Evolutionary conservation across 23 tunicate species (phyloP), one percentile per base, ranked within the genome.

Genomic region (Ciona savignyi): DNA sequence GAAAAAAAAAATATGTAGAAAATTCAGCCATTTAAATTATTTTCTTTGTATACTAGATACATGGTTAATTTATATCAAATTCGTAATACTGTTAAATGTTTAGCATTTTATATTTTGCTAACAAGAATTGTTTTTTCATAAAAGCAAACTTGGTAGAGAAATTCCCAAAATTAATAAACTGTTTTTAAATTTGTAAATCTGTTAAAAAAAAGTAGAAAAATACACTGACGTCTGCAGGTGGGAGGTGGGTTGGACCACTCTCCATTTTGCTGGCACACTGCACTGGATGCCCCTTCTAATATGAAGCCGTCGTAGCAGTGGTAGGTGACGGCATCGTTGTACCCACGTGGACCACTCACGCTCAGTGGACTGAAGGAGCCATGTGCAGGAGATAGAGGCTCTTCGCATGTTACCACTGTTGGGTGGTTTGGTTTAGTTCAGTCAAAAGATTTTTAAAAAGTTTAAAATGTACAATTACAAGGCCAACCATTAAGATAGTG

Each of bases 161-260:
- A n/a, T n/a, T n/a, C n/a, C n/a, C n/a, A n/a, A n/a, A n/a, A n/a
- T n/a, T 42, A 42, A 42, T 42, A 42, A 42, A 6, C 15, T 42
- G 56, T 42, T 15, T 42, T 42, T 6, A 15, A 6, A 9, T 15
- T 6, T 42, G 15, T 9, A 9, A 9, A 42, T 9, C 15, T 42
- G 15, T 42, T 9, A 6, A 42, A 42, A 42, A 42, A 6, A 42
- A 6, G n/a, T n/a, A n/a, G 9, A 6, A 6, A 6, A 6, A 6
- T 63, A 9, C 28, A 72, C 84, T 73, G 60, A 85, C 91, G 75
- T 34, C 32, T 72, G 79, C 91, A 85, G 28, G 56, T 28, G 1
- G 91, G 91, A 20, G 77, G 61, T 32, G 51, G 26, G 77, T 67
- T 60, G 23, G 83, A 78, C 91, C 91, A 85, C 21, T 30, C 35